phyloP scores from a whole-genome alignment of 35 echinoderm and acorn worm genomes.

The Heliocidaris tuberculata region DNA sequence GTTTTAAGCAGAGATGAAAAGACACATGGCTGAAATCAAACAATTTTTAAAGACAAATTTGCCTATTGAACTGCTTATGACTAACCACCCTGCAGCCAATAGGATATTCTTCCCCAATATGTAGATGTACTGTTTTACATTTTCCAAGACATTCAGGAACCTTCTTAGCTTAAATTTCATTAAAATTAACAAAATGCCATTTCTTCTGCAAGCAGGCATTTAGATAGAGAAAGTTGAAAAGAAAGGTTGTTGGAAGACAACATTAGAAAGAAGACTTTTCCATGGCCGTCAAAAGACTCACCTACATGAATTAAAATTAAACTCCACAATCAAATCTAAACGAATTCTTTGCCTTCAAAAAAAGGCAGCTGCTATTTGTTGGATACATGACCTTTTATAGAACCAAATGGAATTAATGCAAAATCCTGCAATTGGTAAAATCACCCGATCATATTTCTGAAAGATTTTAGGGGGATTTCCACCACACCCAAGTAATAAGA shows the following conservation, averaged over 20 bases:
- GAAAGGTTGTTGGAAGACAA: no score
- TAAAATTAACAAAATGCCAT: no score
- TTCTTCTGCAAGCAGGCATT: no score
- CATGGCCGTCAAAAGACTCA: not conserved
- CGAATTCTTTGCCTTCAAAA: not conserved
- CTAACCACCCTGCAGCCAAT: no score
- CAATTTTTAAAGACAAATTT: no score
- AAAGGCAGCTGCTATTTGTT: not conserved
- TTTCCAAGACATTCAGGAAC: not conserved
- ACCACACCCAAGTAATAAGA: slow-evolving; percentile 16
- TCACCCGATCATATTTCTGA: not conserved
- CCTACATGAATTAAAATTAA: not conserved
- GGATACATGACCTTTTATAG: not conserved
- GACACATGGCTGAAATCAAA: no score
- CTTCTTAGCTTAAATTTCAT: no score
- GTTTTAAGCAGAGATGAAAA: no score
- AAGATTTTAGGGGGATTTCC: not conserved
- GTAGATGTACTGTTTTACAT: not conserved
- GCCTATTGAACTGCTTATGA: no score
- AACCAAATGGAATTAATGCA: not conserved
- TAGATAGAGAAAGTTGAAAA: no score
- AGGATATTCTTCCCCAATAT: no score
- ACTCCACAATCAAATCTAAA: not conserved
- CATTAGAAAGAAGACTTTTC: not conserved
- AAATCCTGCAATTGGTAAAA: slow-evolving; percentile 11